phyloP scores from a whole-genome alignment of 1,140 invertebrate species.

The Papilio xuthus region DNA sequence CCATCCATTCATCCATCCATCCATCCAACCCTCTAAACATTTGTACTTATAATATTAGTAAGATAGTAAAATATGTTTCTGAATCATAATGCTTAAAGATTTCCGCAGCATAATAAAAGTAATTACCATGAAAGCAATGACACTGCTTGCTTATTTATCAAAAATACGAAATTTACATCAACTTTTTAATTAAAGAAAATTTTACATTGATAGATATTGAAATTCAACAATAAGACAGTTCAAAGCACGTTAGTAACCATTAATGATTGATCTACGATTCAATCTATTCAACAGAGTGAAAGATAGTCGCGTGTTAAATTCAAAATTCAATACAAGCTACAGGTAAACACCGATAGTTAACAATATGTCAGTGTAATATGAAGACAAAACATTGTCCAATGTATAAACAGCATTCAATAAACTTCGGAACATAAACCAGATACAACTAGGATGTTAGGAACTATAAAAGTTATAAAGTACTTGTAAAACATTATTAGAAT shows the following conservation, averaged over 20 bases:
- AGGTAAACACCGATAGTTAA: slow-evolving; percentile 36
- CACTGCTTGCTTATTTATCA: too few species aligned
- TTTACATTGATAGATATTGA: neutral
- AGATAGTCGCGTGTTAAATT: neutral
- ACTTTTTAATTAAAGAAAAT: neutral
- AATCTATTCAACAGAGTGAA: slow-evolving; percentile 40
- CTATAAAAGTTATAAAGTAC: neutral
- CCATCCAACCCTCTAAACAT: too few species aligned
- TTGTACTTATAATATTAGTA: too few species aligned
- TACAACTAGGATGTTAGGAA: neutral
- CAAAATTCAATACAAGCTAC: slow-evolving; percentile 10
- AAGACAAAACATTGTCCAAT: slow-evolving; percentile 36
- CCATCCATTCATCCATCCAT: too few species aligned
- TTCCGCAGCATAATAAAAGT: too few species aligned
- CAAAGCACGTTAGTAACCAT: neutral
- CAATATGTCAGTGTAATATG: slow-evolving; percentile 32
- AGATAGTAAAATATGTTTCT: too few species aligned
- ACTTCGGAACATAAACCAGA: neutral
- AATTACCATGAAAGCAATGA: too few species aligned
- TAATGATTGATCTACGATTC: slow-evolving; percentile 45
- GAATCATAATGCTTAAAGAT: too few species aligned
- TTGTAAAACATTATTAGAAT: neutral
- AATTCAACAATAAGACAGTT: neutral
- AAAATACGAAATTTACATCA: neutral
- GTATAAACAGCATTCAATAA: slow-evolving; percentile 32